Evolutionary conservation across 1,140 invertebrate species (phyloP).

Genomic region (Delia radicum): DNA sequence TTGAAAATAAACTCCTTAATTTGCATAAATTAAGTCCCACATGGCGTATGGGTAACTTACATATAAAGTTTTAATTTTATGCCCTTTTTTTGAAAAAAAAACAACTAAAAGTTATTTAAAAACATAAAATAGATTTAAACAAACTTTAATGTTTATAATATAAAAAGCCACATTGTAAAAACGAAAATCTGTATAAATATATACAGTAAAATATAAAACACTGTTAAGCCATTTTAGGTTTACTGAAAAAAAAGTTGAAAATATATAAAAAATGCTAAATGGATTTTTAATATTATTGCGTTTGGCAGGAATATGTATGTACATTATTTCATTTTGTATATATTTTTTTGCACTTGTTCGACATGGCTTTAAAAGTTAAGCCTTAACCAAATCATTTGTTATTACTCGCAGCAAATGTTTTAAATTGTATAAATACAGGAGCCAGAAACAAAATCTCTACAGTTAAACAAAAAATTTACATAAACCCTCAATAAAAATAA

Average conservation of each 20-base stretch:
- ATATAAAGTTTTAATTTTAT: neutral
- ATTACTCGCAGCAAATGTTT: neutral
- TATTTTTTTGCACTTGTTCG: constrained; percentile 13
- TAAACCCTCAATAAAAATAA: constrained; percentile 19
- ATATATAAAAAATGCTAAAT: neutral
- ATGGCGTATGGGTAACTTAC: neutral
- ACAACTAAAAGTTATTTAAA: neutral
- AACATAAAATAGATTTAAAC: neutral
- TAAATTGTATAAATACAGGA: neutral
- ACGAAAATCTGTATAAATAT: no score
- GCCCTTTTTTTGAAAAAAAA: neutral
- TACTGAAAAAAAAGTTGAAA: neutral
- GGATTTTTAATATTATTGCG: neutral
- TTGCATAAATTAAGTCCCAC: neutral
- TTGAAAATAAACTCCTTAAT: neutral
- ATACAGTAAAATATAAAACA: neutral
- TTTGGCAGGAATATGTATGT: neutral
- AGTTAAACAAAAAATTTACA: constrained; percentile 2
- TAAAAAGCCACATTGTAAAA: neutral
- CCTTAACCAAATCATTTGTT: constrained; percentile 23
- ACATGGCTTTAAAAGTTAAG: constrained; percentile 23
- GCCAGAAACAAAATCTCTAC: neutral
- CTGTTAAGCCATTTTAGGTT: neutral
- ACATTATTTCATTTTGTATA: neutral
- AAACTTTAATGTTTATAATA: constrained; percentile 2